Conservation (phyloP, 1,140 invertebrate species). For the Trichoplusia ni region DNA sequence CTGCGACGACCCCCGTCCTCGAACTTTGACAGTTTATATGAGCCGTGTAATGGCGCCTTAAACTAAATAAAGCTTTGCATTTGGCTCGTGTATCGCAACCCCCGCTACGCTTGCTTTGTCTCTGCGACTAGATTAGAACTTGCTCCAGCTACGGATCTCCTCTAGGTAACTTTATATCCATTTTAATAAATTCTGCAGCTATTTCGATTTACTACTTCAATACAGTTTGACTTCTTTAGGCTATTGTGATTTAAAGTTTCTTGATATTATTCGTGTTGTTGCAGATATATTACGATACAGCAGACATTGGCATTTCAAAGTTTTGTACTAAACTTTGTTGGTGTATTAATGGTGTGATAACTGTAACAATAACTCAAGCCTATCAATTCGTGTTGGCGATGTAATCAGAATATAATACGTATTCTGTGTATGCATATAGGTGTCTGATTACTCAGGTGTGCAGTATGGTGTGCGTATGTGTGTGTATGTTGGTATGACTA, state of each 20-base stretch:
- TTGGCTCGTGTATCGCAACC: constrained; percentile 63
- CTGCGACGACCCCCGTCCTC: constrained; percentile 56
- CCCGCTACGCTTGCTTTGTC: constrained; percentile 59
- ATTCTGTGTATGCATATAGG: constrained; percentile 1
- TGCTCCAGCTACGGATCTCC: constrained; percentile 3
- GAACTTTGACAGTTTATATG: constrained; percentile 80
- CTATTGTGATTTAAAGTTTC: too few species aligned
- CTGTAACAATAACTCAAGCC: constrained; percentile 13
- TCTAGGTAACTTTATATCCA: constrained; percentile 20
- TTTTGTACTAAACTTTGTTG: not conserved
- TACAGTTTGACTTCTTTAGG: not conserved
- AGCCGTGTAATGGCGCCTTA: constrained; percentile 78
- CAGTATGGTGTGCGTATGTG: not conserved
- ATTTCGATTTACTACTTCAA: constrained; percentile 7
- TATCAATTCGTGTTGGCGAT: constrained; percentile 13
- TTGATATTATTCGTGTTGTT: too few species aligned
- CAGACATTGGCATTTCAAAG: not conserved
- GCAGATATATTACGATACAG: too few species aligned
- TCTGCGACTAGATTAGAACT: constrained; percentile 59
- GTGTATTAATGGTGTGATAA: not conserved
- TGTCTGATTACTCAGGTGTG: constrained; percentile 10
- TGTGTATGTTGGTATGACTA: not conserved
- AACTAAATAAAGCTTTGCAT: constrained; percentile 79
- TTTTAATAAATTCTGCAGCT: constrained; percentile 18
- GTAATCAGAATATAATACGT: constrained; percentile 20